Evolutionary conservation across 1,140 invertebrate genomes (phyloP).

Genomic region (Oryctes rhinoceros): DNA sequence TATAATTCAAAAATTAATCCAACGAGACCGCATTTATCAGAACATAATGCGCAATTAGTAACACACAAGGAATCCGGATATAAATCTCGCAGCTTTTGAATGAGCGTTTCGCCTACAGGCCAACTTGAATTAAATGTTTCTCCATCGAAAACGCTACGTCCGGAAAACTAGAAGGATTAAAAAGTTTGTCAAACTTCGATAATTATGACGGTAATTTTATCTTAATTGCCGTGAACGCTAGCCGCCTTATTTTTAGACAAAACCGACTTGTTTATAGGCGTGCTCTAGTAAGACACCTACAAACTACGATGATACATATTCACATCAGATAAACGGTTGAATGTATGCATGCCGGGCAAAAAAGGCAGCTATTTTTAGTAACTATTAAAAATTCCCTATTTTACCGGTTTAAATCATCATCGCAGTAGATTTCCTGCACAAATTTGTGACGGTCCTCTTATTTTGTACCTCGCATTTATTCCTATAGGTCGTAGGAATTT

Average conservation of each 20-base stretch:
- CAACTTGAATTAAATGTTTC: neutral
- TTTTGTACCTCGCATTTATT: neutral
- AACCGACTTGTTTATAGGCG: constrained; percentile 8
- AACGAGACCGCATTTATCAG: neutral
- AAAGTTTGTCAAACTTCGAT: constrained; percentile 22
- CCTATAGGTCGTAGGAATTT: neutral
- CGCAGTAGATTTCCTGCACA: neutral
- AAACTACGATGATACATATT: constrained; percentile 3
- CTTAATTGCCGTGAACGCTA: constrained; percentile 2
- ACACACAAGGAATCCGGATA: constrained; percentile 17
- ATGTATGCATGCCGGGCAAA: neutral
- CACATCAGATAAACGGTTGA: neutral
- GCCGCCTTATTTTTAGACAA: constrained; percentile 24
- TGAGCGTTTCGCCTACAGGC: neutral
- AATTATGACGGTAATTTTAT: constrained; percentile 36
- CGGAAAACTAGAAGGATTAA: neutral
- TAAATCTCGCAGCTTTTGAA: neutral
- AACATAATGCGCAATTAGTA: neutral
- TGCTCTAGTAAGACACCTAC: neutral
- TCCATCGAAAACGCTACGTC: neutral
- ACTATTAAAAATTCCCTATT: neutral
- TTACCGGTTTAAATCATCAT: neutral
- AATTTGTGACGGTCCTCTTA: neutral
- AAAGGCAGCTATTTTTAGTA: neutral
- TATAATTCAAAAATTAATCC: neutral